Evolutionary conservation across 2,113 vertebrate species (phyloP).

Genomic region (Glaucidium brasilianum): DNA sequence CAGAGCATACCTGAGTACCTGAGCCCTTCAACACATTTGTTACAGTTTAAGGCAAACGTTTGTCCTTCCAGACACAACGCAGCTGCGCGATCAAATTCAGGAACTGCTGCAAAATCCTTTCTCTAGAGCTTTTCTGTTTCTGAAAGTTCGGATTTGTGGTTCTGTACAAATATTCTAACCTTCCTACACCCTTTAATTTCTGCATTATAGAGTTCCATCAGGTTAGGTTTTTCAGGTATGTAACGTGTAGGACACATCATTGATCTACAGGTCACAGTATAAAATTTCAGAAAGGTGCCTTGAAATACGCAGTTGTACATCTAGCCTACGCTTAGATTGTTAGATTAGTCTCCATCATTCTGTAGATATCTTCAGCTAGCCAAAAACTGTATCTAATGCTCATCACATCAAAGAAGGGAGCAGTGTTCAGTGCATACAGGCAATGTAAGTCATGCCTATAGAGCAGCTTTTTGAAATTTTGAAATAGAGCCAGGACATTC

Average conservation of each 20-base stretch:
- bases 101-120: background rate
- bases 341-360: background rate
- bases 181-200: background rate
- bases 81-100: background rate
- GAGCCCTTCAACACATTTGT: background rate
- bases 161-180: background rate
- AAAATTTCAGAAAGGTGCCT: background rate
- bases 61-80: background rate
- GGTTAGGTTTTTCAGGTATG: background rate
- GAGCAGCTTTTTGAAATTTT: background rate
- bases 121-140: background rate
- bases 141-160: background rate
- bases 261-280: background rate
- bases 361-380: background rate
- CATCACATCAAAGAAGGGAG: background rate
- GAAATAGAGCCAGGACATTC: background rate
- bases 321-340: background rate
- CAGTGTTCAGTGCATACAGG: background rate
- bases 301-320: background rate
- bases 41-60: background rate
- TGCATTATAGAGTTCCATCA: background rate
- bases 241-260: background rate
- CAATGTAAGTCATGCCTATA: background rate
- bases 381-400: fast-evolving
- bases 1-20: background rate